Evolutionary conservation across 2,888 invertebrate genomes (phyloP).

Genomic region (Tenthredo mesomela): DNA sequence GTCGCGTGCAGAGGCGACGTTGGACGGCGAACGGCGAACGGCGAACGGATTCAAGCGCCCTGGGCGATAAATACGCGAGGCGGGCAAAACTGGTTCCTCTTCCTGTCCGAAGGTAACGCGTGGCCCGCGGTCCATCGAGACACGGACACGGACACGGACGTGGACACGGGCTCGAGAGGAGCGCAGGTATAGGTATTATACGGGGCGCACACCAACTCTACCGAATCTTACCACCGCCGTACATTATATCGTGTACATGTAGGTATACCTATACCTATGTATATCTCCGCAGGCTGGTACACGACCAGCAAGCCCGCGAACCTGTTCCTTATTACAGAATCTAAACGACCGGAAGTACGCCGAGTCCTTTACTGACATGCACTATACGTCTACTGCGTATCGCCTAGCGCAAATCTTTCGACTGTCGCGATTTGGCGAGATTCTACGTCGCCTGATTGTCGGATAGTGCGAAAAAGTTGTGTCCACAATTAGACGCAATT

Average conservation of each 20-base stretch:
- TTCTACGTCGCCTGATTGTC: neutral
- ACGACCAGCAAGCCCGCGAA: slow-evolving; percentile 20
- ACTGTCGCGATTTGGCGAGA: neutral
- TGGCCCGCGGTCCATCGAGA: slow-evolving; percentile 43
- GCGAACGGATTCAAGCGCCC: slow-evolving; percentile 48
- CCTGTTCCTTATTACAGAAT: slow-evolving; percentile 50
- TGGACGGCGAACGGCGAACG: slow-evolving; percentile 19
- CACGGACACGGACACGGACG: slow-evolving; percentile 16
- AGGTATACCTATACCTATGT: neutral
- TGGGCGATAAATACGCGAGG: slow-evolving; percentile 50
- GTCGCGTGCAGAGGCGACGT: neutral
- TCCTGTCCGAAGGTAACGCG: slow-evolving; percentile 50
- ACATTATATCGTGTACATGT: neutral
- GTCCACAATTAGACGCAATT: neutral
- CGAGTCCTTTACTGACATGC: slow-evolving; percentile 28
- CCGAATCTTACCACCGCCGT: neutral
- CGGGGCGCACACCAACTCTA: slow-evolving; percentile 8
- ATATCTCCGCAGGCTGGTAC: slow-evolving; percentile 7
- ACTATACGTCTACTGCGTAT: neutral
- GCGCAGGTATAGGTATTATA: slow-evolving; percentile 11
- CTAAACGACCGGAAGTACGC: slow-evolving; percentile 48
- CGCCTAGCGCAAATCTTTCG: neutral
- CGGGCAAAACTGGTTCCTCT: slow-evolving; percentile 48
- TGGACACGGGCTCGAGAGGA: neutral
- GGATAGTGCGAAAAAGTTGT: neutral